Conservation (phyloP, 2,888 invertebrate species). For the Dendrolimus houi region DNA sequence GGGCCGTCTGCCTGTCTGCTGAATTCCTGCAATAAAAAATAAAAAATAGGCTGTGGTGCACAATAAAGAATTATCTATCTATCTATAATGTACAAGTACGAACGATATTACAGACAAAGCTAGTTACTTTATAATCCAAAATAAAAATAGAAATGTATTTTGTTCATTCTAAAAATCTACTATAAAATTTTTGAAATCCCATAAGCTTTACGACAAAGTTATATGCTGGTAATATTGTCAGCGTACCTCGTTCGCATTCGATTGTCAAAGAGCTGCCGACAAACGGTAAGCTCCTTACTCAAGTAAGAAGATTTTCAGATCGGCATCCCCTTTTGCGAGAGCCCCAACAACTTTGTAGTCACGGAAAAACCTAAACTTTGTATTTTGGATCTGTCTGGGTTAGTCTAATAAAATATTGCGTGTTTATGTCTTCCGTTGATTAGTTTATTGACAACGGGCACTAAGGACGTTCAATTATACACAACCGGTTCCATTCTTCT, state of each 20-base stretch:
- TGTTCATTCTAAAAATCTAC: not conserved
- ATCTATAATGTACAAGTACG: too few relatives aligned
- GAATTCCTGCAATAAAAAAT: too few relatives aligned
- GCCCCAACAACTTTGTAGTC: conserved; percentile 43
- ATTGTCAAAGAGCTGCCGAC: conserved; percentile 64
- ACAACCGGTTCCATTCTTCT: too few relatives aligned
- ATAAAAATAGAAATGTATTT: too few relatives aligned
- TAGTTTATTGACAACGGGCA: too few relatives aligned
- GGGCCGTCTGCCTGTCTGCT: too few relatives aligned
- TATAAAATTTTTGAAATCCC: not conserved
- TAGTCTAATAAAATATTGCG: not conserved
- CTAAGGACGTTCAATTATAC: too few relatives aligned
- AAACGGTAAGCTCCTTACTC: conserved; percentile 58
- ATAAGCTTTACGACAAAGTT: not conserved
- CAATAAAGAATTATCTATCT: too few relatives aligned
- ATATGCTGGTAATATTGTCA: conserved; percentile 8
- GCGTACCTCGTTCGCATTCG: conserved; percentile 52
- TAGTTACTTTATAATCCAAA: too few relatives aligned
- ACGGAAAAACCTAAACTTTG: conserved; percentile 30
- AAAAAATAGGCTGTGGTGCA: too few relatives aligned
- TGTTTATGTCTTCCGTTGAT: not conserved
- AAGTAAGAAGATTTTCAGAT: conserved; percentile 60
- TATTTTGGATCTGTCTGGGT: not conserved
- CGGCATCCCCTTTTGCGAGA: conserved; percentile 36
- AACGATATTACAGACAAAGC: too few relatives aligned